A percentile compares a stretch with the other conserved stretches of the same genome.
These are phyloP conservation scores for Parnassius mnemosyne DNA, from an alignment of 2,888 invertebrate genomes.

Conservation along the genomic window DNA sequence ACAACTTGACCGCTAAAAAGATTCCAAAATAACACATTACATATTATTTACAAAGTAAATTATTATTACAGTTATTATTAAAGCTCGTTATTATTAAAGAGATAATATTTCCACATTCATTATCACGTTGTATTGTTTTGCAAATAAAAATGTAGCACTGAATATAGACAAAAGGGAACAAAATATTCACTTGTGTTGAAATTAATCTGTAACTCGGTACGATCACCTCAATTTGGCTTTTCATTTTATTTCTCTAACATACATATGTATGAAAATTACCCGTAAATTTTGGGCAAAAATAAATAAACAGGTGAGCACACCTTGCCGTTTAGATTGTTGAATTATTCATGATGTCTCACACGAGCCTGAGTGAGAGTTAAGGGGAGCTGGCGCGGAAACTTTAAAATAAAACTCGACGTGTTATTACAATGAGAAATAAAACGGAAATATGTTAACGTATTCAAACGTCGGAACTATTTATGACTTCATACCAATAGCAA, in stretches of 20 bases:
- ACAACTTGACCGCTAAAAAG: too few relatives aligned
- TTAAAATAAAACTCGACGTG: conserved; percentile 51
- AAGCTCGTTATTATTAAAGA: too few relatives aligned
- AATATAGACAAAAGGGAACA: too few relatives aligned
- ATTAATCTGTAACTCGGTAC: conserved; percentile 30
- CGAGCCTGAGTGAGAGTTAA: conserved; percentile 54
- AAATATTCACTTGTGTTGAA: neutral
- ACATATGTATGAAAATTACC: conserved; percentile 59
- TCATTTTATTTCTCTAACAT: conserved; percentile 33
- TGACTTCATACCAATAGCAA: too few relatives aligned
- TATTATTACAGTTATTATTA: too few relatives aligned
- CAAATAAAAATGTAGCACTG: too few relatives aligned
- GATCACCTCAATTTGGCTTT: conserved; percentile 31
- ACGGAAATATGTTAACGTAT: conserved; percentile 48
- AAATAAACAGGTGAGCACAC: conserved; percentile 72
- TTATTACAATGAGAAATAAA: conserved; percentile 52
- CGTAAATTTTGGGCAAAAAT: conserved; percentile 64
- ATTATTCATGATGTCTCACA: conserved; percentile 75
- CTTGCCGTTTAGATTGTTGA: conserved; percentile 77
- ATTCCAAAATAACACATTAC: too few relatives aligned
- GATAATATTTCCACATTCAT: too few relatives aligned
- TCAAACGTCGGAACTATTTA: too few relatives aligned
- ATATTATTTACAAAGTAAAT: too few relatives aligned
- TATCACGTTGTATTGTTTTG: too few relatives aligned
- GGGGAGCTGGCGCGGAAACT: conserved; percentile 39